These are phyloP conservation scores for Auanema freiburgensis DNA, from an alignment of 2,888 invertebrate genomes.

Conservation along the genomic window DNA sequence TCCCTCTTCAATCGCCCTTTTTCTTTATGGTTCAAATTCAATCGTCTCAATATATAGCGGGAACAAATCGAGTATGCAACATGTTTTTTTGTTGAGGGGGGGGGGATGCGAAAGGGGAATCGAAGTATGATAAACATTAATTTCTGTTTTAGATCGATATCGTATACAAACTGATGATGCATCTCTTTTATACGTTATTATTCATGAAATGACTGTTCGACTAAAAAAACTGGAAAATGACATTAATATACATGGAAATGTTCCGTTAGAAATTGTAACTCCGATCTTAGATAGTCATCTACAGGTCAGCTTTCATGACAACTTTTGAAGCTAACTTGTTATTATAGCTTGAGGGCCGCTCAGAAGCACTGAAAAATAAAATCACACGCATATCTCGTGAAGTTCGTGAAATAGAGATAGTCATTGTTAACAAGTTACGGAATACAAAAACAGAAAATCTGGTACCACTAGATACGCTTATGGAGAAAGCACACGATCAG, in stretches of 20 bases:
- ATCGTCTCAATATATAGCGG: slow-evolving; percentile 17
- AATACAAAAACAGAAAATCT: slow-evolving; percentile 8
- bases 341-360: slow-evolving; percentile 10
- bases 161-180: slow-evolving; percentile 41
- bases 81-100: neutral
- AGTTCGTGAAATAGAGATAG: slow-evolving; percentile 14
- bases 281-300: slow-evolving; percentile 23
- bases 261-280: slow-evolving; percentile 31
- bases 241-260: slow-evolving; percentile 20
- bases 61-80: slow-evolving; percentile 16
- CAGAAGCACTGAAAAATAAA: neutral
- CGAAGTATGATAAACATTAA: neutral
- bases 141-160: slow-evolving; percentile 34
- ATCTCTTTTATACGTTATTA: slow-evolving; percentile 21
- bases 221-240: slow-evolving; percentile 10
- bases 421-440: slow-evolving; percentile 8
- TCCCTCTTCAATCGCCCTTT: slow-evolving; percentile 19
- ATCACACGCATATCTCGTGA: slow-evolving; percentile 9
- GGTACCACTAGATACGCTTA: slow-evolving; percentile 23
- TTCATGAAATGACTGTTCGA: slow-evolving; percentile 22
- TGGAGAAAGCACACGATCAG: slow-evolving; percentile 28
- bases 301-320: slow-evolving; percentile 17
- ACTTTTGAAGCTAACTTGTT: neutral
- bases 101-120: neutral
- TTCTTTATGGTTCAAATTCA: slow-evolving; percentile 12